These are phyloP conservation scores for Dusona sp. DNA, from an alignment of 2,888 invertebrate species.

Conservation along the genomic window DNA sequence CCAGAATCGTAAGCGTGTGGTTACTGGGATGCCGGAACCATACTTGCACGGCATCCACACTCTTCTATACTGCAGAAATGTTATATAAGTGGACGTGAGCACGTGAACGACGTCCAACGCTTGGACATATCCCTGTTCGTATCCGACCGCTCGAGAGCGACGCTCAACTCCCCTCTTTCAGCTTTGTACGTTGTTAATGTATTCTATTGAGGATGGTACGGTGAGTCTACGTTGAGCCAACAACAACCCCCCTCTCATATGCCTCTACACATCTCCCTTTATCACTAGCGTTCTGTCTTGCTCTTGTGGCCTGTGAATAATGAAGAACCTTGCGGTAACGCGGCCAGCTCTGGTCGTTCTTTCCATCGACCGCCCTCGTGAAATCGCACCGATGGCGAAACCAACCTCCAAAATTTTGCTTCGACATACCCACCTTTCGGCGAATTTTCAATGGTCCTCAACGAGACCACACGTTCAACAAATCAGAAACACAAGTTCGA, in stretches of 20 bases:
- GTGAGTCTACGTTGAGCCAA: constrained; percentile 71
- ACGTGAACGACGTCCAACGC: constrained; percentile 60
- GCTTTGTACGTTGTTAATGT: constrained; percentile 77
- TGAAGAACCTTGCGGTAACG: constrained; percentile 66
- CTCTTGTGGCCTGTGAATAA: constrained; percentile 76
- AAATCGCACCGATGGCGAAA: constrained; percentile 63
- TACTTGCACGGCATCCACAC: constrained; percentile 5
- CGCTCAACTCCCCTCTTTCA: constrained; percentile 69
- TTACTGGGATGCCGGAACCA: constrained; percentile 31
- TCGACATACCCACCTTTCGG: constrained; percentile 30
- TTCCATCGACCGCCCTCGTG: constrained; percentile 60
- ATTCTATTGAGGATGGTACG: constrained; percentile 78
- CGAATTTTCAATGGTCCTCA: constrained; percentile 67
- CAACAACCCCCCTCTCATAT: constrained; percentile 69
- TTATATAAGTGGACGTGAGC: constrained; percentile 32
- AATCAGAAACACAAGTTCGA: neutral
- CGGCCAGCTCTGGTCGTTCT: constrained; percentile 19
- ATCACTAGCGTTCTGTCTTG: constrained; percentile 55
- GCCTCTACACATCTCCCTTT: constrained; percentile 32
- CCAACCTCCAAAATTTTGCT: constrained; percentile 67
- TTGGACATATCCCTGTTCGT: constrained; percentile 63
- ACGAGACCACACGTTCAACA: neutral
- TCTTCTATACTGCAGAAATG: constrained; percentile 44
- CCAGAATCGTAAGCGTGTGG: constrained; percentile 36
- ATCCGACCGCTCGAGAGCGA: constrained; percentile 28